Evolutionary conservation across 2,113 vertebrate species (phyloP), one percentile per base, ranked within the genome.

Genomic region (Phalacrocorax carbo): DNA sequence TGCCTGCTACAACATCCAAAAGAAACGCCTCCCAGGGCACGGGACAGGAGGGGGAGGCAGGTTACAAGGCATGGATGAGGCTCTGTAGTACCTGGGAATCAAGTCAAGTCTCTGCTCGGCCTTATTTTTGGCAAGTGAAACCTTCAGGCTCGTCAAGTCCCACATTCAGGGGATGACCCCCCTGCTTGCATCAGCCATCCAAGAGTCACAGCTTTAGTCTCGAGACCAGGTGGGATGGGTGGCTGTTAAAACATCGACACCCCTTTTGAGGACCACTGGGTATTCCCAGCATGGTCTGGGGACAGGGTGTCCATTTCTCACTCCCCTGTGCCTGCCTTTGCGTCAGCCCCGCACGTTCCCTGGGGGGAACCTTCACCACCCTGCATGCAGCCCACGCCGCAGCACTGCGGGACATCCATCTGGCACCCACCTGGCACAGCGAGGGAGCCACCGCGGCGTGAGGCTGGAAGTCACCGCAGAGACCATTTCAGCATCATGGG

Each of bases 351-450:
- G 3, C 5, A 6, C 4, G 15, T 81, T 65, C 23, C 17, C 49
- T 60, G 68, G 7, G 17, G 12, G 40, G 40, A 60, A 22, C 20
- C 7, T 14, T 32, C 2, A 1, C 11, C 9, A 16, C 11, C 6
- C 30, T 0, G 0, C 0, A 0, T 19, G 48, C 32, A 52, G 36
- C n/a, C 75, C n/a, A 27, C 0, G 0, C 9, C 7, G 3, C 60
- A 36, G 21, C 38, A 38, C 34, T 36, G 18, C 0, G 5, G 49
- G 69, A 40, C 40, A 17, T 23, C 40, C 34, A 3, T 0, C 3
- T 11, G 25, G 30, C 26, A 52, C 27, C 23, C 0, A 0, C 8
- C 62, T 12, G 1, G 32, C 4, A 1, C 65, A 46, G 55, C 44
- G 1, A 34, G 10, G 38, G 54, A 84, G 44, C 36, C 66, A 5